Evolutionary conservation across 1,140 invertebrate species (phyloP), one percentile per base, ranked within the genome.

Genomic region (Trypoxylus dichotomus): DNA sequence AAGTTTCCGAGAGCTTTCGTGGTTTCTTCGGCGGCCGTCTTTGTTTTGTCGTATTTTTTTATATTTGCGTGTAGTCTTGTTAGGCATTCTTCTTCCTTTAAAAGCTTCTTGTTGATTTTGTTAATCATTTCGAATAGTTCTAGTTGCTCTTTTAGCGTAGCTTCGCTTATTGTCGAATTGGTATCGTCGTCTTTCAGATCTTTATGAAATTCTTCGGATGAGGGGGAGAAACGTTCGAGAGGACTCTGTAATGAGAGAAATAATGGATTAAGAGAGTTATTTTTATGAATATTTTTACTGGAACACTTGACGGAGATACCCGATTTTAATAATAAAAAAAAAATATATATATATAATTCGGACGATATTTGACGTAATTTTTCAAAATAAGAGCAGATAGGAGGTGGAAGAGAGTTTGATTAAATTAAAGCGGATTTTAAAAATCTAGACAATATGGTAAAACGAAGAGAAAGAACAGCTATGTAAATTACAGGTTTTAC

Each of bases 111-210:
- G 81, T 94, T 94, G 15, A 95, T 86, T 21, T 91, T 90, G 7
- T 92, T 88, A 25, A 94, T 89, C 83, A 91, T 92, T 81, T 94
- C 92, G 81, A 93, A 87, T 74, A 93, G 86, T 79, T 91, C 90
- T 3, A 93, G 83, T 85, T 92, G 90, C 83, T 90, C 88, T 80
- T 87, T 85, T 83, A 90, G 63, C 0, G 81, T 83, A 8, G 83
- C 79, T 73, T 85, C 84, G 47, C 84, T 86, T 10, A 83, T 77
- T 2, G 82, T 85, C 0, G 84, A 84, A 79, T 81, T 85, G 2
- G 82, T 83, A 72, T 86, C 84, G 68, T 89, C 85, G 83, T 88
- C 78, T 87, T 88, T 79, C 86, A 84, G 83, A 86, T 90, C 79
- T 88, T 88, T 75, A 85, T 86, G 74, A 87, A 85, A 86, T 86